Evolutionary conservation across 2,113 vertebrate species (phyloP), one percentile per base, ranked within the genome.

Genomic region (Macrotus californicus): DNA sequence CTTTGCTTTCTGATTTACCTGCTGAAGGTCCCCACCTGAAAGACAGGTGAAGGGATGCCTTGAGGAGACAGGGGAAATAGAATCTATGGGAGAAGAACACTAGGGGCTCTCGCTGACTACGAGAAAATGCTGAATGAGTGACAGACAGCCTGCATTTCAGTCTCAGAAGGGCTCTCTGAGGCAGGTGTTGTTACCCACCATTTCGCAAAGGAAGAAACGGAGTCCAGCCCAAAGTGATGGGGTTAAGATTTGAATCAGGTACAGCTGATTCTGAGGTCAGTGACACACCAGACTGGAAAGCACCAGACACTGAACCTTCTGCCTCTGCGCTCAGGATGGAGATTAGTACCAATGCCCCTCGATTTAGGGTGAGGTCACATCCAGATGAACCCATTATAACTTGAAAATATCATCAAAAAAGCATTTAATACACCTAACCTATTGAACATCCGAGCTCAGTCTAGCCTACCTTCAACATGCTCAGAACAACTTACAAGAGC

Each of bases 131-230:
- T 48, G 16, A 64, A 43, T 5, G 39, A 52, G 43, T 41, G 75
- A 21, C 29, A 73, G 75, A 21, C 29, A 73, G 16, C 12, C 81
- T 46, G 52, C 9, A 15, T 46, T 34, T 75, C 52, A 18, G 39
- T 36, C 54, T 61, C 12, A 39, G 46, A 85, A n/a, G 16, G 61
- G 52, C 41, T 43, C 21, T 79, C 8, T 36, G 46, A 54, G 64
- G 13, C 48, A 67, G 16, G 21, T 14, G 36, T 70, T 59, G 6
- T 19, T n/a, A 46, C 6, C 7, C 13, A 15, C 5, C 39, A 14
- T 4, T 66, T 69, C 59, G 50, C 16, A 94, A 87, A 67, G 11
- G 24, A 85, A 93, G 87, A 93, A 89, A 48, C 3, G 5, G 43
- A 31, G 13, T 31, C 41, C 21, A 79, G 43, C 41, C 31, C 64